Evolutionary conservation across 2,797 vertebrate genomes (phyloP).

Genomic region (Fratercula arctica): DNA sequence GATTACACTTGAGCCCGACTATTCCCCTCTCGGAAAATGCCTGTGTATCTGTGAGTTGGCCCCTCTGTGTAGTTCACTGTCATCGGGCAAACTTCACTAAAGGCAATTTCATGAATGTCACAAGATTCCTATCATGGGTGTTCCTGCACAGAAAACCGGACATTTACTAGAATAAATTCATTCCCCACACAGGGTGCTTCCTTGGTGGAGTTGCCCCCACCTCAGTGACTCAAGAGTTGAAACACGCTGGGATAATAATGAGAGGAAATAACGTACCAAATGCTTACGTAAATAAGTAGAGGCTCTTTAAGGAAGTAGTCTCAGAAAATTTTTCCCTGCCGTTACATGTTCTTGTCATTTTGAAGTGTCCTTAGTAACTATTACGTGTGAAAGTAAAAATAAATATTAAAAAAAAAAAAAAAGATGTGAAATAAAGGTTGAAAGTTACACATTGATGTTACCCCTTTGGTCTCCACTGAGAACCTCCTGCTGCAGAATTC

Average conservation of each 20-base stretch:
- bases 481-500: neutral
- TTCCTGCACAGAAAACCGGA: neutral
- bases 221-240: neutral
- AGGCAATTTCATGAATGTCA: neutral
- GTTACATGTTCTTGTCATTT: neutral
- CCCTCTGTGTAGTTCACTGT: neutral
- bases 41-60: neutral
- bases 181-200: neutral
- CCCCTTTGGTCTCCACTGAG: neutral
- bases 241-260: neutral
- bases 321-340: neutral
- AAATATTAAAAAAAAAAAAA: neutral
- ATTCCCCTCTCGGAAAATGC: neutral
- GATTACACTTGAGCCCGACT: neutral
- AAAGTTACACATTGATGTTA: neutral
- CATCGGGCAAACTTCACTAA: neutral
- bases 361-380: neutral
- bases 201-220: neutral
- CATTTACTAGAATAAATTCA: neutral
- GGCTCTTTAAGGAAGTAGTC: neutral
- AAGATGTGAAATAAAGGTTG: neutral
- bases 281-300: neutral
- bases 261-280: neutral
- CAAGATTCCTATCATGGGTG: neutral
- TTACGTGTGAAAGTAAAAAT: neutral